Evolutionary conservation across 1,140 invertebrate species (phyloP).

Genomic region (Platorchestia sp.): DNA sequence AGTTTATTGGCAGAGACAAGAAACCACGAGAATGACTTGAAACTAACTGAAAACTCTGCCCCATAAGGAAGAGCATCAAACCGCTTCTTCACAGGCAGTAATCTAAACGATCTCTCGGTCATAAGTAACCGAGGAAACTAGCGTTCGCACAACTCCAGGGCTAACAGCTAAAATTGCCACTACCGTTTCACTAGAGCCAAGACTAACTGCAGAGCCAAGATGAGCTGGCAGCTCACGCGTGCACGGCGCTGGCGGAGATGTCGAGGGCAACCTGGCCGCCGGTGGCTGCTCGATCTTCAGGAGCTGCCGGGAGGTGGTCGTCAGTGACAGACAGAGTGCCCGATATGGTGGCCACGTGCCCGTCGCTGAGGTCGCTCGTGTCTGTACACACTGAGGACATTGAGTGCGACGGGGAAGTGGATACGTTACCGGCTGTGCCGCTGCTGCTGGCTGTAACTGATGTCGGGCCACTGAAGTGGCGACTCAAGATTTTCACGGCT

Average conservation of each 20-base stretch:
- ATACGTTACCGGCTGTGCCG: neutral
- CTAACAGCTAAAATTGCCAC: neutral
- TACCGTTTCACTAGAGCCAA: neutral
- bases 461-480: constrained; percentile 61
- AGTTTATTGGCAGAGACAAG: neutral
- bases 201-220: neutral
- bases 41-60: neutral
- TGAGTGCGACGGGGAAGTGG: constrained; percentile 18
- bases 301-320: neutral
- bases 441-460: constrained; percentile 30
- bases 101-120: neutral
- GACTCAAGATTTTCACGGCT: constrained; percentile 83
- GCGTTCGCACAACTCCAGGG: neutral
- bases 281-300: neutral
- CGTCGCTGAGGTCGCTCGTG: constrained; percentile 18
- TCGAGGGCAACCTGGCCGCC: neutral
- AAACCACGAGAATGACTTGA: neutral
- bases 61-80: neutral
- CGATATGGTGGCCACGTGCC: constrained; percentile 20
- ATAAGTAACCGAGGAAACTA: neutral
- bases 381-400: constrained; percentile 35
- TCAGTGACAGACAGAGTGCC: neutral
- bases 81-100: neutral
- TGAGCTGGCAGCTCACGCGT: neutral
- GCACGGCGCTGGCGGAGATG: neutral